A percentile compares a stretch with the other conserved stretches of the same genome.
Conservation (phyloP, 2,113 vertebrate species). For the Oryzias woworae region DNA sequence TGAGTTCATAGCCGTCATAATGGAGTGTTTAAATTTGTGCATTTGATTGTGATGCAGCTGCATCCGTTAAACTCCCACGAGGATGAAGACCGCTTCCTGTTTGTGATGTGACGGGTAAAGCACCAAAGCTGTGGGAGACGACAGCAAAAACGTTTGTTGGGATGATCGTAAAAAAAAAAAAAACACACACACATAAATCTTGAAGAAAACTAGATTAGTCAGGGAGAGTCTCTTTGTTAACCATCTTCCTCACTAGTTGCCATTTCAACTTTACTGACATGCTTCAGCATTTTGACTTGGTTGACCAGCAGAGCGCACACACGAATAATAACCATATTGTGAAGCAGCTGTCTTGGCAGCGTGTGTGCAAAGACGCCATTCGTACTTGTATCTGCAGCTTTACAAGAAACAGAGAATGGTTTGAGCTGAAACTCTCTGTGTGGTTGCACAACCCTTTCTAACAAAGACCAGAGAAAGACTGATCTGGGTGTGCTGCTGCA, state of each 20-base stretch:
- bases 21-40: neutral
- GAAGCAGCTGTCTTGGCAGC: constrained; percentile 11
- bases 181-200: neutral
- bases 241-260: neutral
- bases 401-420: constrained; percentile 42
- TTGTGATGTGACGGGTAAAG: constrained; percentile 22
- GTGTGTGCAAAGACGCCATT: neutral
- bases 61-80: constrained; percentile 25
- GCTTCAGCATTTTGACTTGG: constrained; percentile 1
- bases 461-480: constrained; percentile 28
- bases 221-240: neutral
- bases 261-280: constrained; percentile 8
- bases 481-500: neutral
- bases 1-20: constrained; percentile 3
- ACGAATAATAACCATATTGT: constrained; percentile 26
- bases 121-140: neutral
- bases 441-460: constrained; percentile 52
- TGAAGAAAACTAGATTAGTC: neutral
- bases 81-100: constrained; percentile 37
- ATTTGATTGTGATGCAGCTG: constrained; percentile 46
- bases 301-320: constrained; percentile 29
- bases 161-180: neutral
- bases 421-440: constrained; percentile 18
- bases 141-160: neutral
- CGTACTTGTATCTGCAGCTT: constrained; percentile 13